These are phyloP conservation scores for Tetramorium parvispinum DNA, from an alignment of 1,140 invertebrate genomes.

Conservation along the genomic window DNA sequence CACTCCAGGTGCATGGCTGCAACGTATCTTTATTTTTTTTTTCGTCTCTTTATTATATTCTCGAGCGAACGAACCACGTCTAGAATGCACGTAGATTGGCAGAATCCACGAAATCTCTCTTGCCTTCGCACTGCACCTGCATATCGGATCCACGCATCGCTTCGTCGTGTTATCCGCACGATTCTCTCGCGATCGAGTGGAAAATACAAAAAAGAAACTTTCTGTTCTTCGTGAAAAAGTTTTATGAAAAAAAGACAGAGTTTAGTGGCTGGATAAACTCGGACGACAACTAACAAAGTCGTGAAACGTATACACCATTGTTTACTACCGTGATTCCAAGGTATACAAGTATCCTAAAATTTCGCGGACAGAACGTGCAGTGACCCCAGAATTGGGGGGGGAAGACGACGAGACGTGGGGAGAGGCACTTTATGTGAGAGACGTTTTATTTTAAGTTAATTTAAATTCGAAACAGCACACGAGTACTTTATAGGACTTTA, in stretches of 20 bases:
- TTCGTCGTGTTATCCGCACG: conserved; percentile 31
- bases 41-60: conserved; percentile 51
- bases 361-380: conserved; percentile 3
- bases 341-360: neutral
- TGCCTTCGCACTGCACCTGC: conserved; percentile 60
- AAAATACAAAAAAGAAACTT: neutral
- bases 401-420: conserved; percentile 27
- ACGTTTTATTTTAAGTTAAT: conserved; percentile 67
- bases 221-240: neutral
- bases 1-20: conserved; percentile 81
- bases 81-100: conserved; percentile 60
- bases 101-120: conserved; percentile 40
- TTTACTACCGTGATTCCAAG: conserved; percentile 20
- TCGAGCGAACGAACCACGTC: conserved; percentile 22
- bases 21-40: conserved; percentile 65
- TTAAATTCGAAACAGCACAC: conserved; percentile 59
- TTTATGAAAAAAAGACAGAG: neutral
- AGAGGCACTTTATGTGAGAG: neutral
- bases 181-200: neutral
- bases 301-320: neutral
- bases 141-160: conserved; percentile 59
- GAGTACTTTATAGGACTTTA: conserved; percentile 55
- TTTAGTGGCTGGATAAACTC: neutral
- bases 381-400: neutral
- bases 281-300: too few species aligned